Evolutionary conservation across 2,888 invertebrate genomes (phyloP), one percentile per base, ranked within the genome.

Genomic region (Caenorhabditis parvicauda): DNA sequence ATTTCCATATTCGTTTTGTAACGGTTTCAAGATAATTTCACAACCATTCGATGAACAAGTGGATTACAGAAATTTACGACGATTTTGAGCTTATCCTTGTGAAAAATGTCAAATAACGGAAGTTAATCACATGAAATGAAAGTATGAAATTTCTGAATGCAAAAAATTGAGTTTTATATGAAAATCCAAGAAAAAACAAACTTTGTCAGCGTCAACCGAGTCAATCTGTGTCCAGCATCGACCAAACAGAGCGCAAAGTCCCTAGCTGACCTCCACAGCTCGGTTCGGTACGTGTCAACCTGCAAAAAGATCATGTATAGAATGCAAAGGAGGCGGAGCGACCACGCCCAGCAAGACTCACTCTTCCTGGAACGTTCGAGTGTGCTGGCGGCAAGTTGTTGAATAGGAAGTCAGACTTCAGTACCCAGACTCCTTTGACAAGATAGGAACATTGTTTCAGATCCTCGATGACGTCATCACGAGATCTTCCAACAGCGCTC

Each of bases 371-470:
- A n/a, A 54, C 53, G 48, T 63, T 64, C 17, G 59, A 53, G 32
- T 66, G 63, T 2, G 66, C 69, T 21, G 69, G 66, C 5, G 69
- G 57, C 17, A 69, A 43, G 49, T 57, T 58, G 22, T 59, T 42
- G 57, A 69, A 69, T 48, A 69, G 46, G 1, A 54, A 35, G 47
- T 55, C 58, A 19, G 69, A 69, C 9, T 63, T 55, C 12, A 69
- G 53, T 14, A 69, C 69, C 69, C 69, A 69, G 24, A 69, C 66
- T 14, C 67, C 59, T 56, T 54, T 52, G 12, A 67, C 67, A 3
- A 67, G 49, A 47, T 61, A 17, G 2, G 67, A 42, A 39, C 64
- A 64, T 28, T 58, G 9, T 29, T 59, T 43, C 7, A 67, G 45
- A 7, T 59, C 19, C 1, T 46, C 38, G n/a, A 63, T 35, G 39